phyloP scores from a whole-genome alignment of 2,113 vertebrate species.

The Cyrtonyx montezumae region DNA sequence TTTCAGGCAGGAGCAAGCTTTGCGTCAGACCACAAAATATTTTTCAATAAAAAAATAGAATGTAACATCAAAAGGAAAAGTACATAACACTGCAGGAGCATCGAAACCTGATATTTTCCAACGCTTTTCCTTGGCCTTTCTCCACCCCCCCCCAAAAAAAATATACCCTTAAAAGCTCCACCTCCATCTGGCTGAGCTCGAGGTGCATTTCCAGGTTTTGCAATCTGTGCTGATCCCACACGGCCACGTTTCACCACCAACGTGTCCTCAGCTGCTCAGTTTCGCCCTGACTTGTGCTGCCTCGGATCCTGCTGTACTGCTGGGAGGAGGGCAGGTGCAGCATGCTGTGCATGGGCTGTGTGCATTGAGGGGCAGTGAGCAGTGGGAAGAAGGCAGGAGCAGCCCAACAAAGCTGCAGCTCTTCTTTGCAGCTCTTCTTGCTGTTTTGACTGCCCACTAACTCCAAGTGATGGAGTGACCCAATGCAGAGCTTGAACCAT shows the following conservation, averaged over 20 bases:
- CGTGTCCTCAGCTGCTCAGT: neutral
- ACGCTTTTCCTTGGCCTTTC: neutral
- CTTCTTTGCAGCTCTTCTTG: neutral
- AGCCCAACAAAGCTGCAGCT: neutral
- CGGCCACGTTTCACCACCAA: neutral
- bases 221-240: accelerated
- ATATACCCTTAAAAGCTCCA: neutral
- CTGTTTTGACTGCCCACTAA: neutral
- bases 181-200: neutral
- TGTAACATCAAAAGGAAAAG: neutral
- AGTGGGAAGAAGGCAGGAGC: accelerated
- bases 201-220: neutral
- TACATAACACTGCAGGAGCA: neutral
- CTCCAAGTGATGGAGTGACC: neutral
- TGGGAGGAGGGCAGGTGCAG: neutral
- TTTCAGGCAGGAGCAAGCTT: neutral
- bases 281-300: neutral
- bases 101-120: neutral
- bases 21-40: neutral
- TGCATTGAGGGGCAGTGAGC: neutral
- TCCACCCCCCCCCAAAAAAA: neutral
- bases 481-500: neutral
- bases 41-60: neutral
- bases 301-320: neutral
- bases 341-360: accelerated